Evolutionary conservation across 2,797 vertebrate species (phyloP).

Genomic region (Selene dorsalis): DNA sequence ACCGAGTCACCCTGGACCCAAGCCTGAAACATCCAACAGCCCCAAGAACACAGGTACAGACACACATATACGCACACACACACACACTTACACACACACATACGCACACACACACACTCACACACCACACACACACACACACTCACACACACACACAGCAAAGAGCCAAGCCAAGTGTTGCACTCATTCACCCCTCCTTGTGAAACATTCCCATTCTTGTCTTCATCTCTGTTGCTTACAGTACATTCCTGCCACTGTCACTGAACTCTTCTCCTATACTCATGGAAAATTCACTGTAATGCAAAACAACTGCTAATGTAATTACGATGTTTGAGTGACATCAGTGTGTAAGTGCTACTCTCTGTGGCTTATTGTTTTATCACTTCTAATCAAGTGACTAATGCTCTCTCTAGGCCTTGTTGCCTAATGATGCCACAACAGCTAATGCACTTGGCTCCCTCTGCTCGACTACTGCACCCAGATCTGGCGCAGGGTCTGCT

Average conservation of each 20-base stretch:
- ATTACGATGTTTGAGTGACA: constrained; percentile 76
- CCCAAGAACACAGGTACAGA: constrained; percentile 88
- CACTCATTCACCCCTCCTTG: constrained; percentile 70
- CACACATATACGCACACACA: background rate
- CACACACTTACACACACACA: constrained; percentile 17
- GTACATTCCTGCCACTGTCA: constrained; percentile 69
- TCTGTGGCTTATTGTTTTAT: constrained; percentile 78
- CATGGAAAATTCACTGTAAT: constrained; percentile 78
- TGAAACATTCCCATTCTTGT: constrained; percentile 65
- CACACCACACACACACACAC: background rate
- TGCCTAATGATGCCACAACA: constrained; percentile 76
- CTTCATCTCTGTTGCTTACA: constrained; percentile 59
- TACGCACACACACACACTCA: constrained; percentile 8
- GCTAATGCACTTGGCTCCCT: constrained; percentile 69
- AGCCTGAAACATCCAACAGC: constrained; percentile 77
- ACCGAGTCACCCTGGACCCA: constrained; percentile 83
- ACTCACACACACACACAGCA: background rate
- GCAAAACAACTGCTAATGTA: constrained; percentile 80
- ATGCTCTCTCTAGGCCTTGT: constrained; percentile 71
- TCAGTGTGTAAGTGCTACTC: constrained; percentile 68
- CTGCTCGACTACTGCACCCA: constrained; percentile 70
- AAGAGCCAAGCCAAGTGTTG: constrained; percentile 50
- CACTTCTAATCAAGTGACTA: constrained; percentile 79
- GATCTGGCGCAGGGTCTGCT: constrained; percentile 59
- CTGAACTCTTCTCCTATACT: constrained; percentile 63